These are phyloP conservation scores for Misgurnus anguillicaudatus DNA, from an alignment of 2,113 vertebrate genomes.

Conservation along the genomic window DNA sequence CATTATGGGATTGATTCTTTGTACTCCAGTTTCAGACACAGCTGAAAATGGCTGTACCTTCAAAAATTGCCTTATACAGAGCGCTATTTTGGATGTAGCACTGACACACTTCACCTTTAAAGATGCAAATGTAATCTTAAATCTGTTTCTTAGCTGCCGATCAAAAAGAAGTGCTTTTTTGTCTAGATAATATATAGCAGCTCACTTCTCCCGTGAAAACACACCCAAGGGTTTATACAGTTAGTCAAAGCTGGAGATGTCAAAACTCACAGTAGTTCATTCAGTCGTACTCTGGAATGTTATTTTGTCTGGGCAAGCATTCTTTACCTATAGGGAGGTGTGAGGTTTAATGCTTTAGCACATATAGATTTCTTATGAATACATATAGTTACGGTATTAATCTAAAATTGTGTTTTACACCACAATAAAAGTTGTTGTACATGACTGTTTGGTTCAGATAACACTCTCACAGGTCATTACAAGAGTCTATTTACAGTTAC, in stretches of 20 bases:
- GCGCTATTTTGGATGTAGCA: no score
- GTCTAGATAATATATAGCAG: no score
- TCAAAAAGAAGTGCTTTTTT: not conserved
- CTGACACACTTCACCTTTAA: not conserved
- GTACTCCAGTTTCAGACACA: no score
- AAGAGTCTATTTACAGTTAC: no score
- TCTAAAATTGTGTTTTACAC: no score
- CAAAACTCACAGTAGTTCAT: conserved; percentile 27
- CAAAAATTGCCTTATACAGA: no score
- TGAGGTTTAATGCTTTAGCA: conserved; percentile 10
- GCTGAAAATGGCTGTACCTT: no score
- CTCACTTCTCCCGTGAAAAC: conserved; percentile 3
- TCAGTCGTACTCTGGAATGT: conserved; percentile 75
- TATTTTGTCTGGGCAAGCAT: conserved; percentile 76
- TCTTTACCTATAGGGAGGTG: conserved; percentile 49
- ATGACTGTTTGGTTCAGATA: no score
- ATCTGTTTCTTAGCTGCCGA: not conserved
- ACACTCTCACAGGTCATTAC: no score
- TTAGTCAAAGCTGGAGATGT: conserved; percentile 3
- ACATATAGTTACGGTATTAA: no score
- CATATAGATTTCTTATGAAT: not conserved
- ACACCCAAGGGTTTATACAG: conserved; percentile 34
- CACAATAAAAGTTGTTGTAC: no score
- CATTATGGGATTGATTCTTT: no score
- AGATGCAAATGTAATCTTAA: not conserved